Evolutionary conservation across 2,888 invertebrate species (phyloP).

Genomic region (Aphrophora alni): DNA sequence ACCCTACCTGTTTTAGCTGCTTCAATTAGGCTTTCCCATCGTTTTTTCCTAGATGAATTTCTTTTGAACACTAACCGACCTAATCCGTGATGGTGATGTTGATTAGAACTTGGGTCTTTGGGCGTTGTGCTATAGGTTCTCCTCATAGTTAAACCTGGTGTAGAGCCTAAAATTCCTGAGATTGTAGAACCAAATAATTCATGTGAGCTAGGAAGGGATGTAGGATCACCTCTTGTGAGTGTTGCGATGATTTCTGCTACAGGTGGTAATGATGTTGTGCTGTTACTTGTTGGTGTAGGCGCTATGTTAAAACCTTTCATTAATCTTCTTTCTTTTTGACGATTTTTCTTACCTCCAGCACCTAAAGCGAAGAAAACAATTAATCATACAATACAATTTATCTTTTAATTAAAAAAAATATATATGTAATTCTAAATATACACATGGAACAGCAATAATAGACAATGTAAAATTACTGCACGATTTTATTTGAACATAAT

Average conservation of each 20-base stretch:
- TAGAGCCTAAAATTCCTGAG: constrained; percentile 64
- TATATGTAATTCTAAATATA: not conserved
- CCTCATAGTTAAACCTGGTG: constrained; percentile 46
- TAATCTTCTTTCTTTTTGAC: constrained; percentile 88
- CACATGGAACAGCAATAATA: no score
- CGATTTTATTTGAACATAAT: no score
- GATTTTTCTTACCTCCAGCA: constrained; percentile 91
- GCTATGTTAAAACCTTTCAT: constrained; percentile 96
- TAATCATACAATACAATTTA: constrained; percentile 3
- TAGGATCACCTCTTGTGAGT: constrained; percentile 57
- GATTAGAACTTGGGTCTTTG: constrained; percentile 35
- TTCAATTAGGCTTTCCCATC: constrained; percentile 75
- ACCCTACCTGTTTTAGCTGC: constrained; percentile 84
- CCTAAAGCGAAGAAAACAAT: constrained; percentile 59
- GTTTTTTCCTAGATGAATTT: constrained; percentile 53
- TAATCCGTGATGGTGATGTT: constrained; percentile 49
- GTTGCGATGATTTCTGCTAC: constrained; percentile 55
- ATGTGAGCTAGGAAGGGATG: constrained; percentile 54
- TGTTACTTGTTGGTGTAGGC: constrained; percentile 66
- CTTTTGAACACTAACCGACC: constrained; percentile 44
- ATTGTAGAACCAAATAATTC: constrained; percentile 73
- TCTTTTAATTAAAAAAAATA: not conserved
- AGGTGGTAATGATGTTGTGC: constrained; percentile 47
- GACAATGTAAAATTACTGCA: no score
- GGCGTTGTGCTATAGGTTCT: constrained; percentile 44